Percentiles rank a stretch among this genome's conserved stretches.
Conservation (phyloP, 2,113 vertebrate species). For the Mirza zaza region DNA sequence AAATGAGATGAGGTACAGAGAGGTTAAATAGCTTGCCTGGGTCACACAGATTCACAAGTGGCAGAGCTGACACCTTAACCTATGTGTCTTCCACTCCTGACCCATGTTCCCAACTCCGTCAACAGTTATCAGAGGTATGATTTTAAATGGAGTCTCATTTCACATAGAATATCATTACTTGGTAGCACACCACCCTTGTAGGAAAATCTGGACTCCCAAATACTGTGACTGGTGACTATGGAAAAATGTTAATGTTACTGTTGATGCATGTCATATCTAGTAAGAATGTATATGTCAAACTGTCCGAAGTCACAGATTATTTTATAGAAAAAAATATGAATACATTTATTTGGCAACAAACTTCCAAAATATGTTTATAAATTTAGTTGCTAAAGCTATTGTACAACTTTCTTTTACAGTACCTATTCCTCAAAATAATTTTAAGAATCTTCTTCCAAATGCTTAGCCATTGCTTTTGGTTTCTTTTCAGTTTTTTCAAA, state of each 20-base stretch:
- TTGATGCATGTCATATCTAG: background rate
- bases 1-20: background rate
- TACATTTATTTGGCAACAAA: slow-evolving; percentile 60
- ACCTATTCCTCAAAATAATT: slow-evolving; percentile 79
- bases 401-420: slow-evolving; percentile 72
- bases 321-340: slow-evolving; percentile 43
- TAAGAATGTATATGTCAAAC: background rate
- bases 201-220: background rate
- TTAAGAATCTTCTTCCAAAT: slow-evolving; percentile 75
- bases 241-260: background rate
- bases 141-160: slow-evolving; percentile 10
- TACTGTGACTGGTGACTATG: background rate
- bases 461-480: slow-evolving; percentile 78
- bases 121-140: background rate
- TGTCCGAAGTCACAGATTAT: slow-evolving; percentile 20
- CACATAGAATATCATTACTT: slow-evolving; percentile 20
- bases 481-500: slow-evolving; percentile 69
- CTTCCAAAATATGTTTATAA: slow-evolving; percentile 76
- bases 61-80: background rate
- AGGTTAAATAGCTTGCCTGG: background rate
- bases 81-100: background rate
- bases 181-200: background rate
- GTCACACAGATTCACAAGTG: background rate
- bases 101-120: background rate
- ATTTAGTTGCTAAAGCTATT: slow-evolving; percentile 76